phyloP scores from a whole-genome alignment of 1,140 invertebrate genomes.

The Lepidurus arcticus region DNA sequence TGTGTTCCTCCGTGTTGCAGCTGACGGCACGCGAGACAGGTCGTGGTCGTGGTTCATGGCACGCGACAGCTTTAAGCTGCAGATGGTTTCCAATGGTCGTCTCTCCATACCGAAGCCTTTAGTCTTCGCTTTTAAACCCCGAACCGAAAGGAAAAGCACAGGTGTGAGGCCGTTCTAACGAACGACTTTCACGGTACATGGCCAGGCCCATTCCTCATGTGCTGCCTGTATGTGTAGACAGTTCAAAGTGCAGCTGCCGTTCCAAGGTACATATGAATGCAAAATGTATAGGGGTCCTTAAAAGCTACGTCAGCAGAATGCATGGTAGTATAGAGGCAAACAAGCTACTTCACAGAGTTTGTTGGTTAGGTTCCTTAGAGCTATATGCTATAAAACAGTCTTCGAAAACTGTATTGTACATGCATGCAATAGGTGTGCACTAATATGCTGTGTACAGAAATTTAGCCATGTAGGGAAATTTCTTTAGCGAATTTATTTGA shows the following conservation, averaged over 20 bases:
- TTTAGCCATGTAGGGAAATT: too few relatives aligned
- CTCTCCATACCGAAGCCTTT: background rate
- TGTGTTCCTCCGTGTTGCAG: slow-evolving; percentile 2
- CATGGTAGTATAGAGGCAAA: background rate
- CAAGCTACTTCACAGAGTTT: background rate
- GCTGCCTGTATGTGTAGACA: background rate
- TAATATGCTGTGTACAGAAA: too few relatives aligned
- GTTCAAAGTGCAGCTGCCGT: slow-evolving; percentile 5
- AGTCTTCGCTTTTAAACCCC: background rate
- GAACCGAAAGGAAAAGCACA: background rate
- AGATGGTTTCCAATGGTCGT: background rate
- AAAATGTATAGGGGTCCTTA: slow-evolving; percentile 3
- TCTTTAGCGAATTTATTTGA: too few relatives aligned
- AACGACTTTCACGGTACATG: background rate
- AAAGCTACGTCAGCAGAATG: background rate
- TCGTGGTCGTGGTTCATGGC: slow-evolving; percentile 17
- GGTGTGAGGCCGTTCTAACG: background rate
- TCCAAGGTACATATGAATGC: background rate
- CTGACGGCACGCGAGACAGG: slow-evolving; percentile 20
- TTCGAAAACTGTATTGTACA: too few relatives aligned
- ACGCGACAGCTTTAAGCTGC: slow-evolving; percentile 13
- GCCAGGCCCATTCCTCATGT: background rate
- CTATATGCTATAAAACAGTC: too few relatives aligned
- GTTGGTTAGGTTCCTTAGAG: too few relatives aligned
- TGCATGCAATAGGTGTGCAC: too few relatives aligned